phyloP scores from a whole-genome alignment of 1,140 invertebrate species.

The Caenorhabditis brenneri region DNA sequence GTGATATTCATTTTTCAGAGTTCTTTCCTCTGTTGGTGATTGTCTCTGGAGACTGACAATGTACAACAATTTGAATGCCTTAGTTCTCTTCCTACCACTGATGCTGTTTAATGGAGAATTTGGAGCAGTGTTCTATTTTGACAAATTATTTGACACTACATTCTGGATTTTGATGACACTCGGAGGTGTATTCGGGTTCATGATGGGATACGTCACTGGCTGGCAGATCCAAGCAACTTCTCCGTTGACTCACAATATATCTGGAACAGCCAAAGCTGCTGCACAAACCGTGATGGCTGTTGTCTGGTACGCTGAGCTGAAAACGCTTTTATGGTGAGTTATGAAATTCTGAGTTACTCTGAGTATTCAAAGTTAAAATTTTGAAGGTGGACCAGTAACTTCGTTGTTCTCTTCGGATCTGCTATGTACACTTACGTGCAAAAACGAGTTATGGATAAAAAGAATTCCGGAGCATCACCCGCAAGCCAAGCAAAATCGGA shows the following conservation, averaged over 20 bases:
- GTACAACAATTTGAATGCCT: constrained; percentile 95
- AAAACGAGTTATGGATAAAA: constrained; percentile 48
- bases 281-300: constrained; percentile 94
- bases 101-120: constrained; percentile 87
- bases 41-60: constrained; percentile 82
- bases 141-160: constrained; percentile 75
- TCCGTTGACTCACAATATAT: constrained; percentile 96
- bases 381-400: constrained; percentile 86
- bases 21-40: constrained; percentile 83
- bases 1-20: too few species aligned
- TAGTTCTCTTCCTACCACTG: constrained; percentile 86
- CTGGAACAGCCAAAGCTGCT: constrained; percentile 97
- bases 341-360: background rate
- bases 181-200: constrained; percentile 91
- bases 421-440: constrained; percentile 88
- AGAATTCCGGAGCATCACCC: background rate
- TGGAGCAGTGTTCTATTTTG: constrained; percentile 78
- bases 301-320: constrained; percentile 84
- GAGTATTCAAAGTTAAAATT: background rate
- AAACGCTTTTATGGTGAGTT: constrained; percentile 79
- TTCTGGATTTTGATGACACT: constrained; percentile 87
- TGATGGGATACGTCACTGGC: constrained; percentile 93
- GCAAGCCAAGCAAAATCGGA: constrained; percentile 20
- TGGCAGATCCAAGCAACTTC: constrained; percentile 97
- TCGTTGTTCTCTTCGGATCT: constrained; percentile 86